Evolutionary conservation across 1,140 invertebrate species (phyloP).

Genomic region (Aphaenogaster floridana): DNA sequence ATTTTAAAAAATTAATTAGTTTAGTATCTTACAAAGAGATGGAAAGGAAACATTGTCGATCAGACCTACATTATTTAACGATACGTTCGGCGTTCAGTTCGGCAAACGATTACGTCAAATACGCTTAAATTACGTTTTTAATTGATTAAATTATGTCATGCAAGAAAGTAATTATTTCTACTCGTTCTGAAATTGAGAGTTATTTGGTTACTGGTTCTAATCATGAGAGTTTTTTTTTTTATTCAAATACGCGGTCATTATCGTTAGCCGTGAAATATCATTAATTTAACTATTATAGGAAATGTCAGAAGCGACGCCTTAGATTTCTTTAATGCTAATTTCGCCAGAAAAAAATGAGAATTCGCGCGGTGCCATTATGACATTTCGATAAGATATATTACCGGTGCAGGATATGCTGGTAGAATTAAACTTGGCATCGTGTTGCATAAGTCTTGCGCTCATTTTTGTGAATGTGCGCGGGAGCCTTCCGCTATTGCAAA

Average conservation of each 20-base stretch:
- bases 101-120: not conserved
- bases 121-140: not conserved
- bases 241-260: not conserved
- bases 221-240: not conserved
- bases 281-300: not conserved
- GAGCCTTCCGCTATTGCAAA: not conserved
- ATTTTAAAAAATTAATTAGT: conserved; percentile 9
- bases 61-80: not conserved
- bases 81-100: conserved; percentile 30
- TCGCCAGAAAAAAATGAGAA: not conserved
- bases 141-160: not conserved
- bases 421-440: not conserved
- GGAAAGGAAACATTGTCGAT: not conserved
- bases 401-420: not conserved
- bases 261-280: not conserved
- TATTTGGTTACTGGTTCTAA: too few species aligned
- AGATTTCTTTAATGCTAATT: conserved; percentile 17
- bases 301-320: not conserved
- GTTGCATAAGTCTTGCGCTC: not conserved
- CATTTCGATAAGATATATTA: conserved; percentile 36
- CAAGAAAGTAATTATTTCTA: not conserved
- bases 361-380: conserved; percentile 21
- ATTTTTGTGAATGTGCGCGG: not conserved
- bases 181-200: not conserved
- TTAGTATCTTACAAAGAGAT: not conserved